Percentiles rank a stretch among this genome's conserved stretches.
Conservation (phyloP, 92 coral and sea anemone genomes). For the Scolanthus callimorphus region DNA sequence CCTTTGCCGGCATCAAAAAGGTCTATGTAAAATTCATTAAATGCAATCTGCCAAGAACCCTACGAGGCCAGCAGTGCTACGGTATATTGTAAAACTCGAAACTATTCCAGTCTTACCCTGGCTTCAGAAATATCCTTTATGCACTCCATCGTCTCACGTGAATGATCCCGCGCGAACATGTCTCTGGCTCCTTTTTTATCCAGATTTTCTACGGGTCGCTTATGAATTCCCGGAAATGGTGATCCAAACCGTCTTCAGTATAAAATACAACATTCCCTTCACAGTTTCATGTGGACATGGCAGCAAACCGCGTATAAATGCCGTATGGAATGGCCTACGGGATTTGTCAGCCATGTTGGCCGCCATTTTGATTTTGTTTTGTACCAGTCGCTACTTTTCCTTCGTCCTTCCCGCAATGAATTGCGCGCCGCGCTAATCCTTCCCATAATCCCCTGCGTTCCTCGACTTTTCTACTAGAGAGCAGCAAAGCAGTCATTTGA, state of each 20-base stretch:
- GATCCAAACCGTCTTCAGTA: background rate
- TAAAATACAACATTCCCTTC: background rate
- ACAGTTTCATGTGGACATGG: background rate
- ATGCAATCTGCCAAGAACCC: too few species aligned
- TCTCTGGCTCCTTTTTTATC: background rate
- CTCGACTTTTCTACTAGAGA: too few species aligned
- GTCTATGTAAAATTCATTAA: too few species aligned
- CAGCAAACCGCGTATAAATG: background rate
- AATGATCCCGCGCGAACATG: background rate
- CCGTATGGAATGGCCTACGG: background rate
- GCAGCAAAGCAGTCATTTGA: too few species aligned
- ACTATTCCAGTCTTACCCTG: background rate
- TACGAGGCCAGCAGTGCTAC: too few species aligned
- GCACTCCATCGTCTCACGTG: background rate
- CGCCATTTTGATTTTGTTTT: background rate
- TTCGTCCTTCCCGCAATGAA: background rate
- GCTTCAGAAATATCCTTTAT: background rate
- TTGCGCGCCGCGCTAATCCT: constrained; percentile 2
- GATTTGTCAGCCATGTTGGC: background rate
- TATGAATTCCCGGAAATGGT: background rate
- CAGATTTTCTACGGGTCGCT: too few species aligned
- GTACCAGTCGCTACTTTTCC: background rate
- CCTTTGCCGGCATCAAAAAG: too few species aligned
- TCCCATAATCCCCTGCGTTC: too few species aligned
- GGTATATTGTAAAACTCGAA: too few species aligned